Base-by-base conservation (phyloP, 2,113 vertebrate species). In the Tetraodon nigroviridis region DNA sequence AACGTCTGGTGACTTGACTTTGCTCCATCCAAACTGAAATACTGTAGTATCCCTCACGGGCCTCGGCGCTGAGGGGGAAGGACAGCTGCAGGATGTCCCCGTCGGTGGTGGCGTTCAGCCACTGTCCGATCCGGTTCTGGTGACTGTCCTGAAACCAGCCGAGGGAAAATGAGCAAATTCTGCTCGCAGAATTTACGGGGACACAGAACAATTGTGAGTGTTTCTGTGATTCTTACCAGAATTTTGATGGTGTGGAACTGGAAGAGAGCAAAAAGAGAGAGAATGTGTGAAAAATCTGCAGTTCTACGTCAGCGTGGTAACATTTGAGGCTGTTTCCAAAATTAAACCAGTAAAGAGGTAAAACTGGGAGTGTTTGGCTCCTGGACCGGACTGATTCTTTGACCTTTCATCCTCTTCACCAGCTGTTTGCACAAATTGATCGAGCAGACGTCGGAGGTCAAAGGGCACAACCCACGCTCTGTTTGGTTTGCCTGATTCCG, bases 41-140 rank as follows among this genome's bases (percentile, higher is more conserved):
- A 0, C 1, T 15, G 59, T 90, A 91, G 0, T 0, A 0, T 53
- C 89, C 89, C 53, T 84, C 55, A 19, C 48, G 66, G 7, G 86
- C 85, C 45, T 91, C 88, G 29, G 88, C 63, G 64, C 84, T 89
- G 69, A 90, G 49, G 1, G 74, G 10, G 64, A 88, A 69, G 7
- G 80, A 88, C 42, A 75, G 80, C 69, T 89, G 86, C 68, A 89
- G 11, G 51, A 90, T 84, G 61, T 63, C 77, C 10, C 55, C 13
- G 3, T 52, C 7, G 3, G 84, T 78, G 10, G 76, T 80, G 54
- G 65, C 4, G 4, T 78, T 85, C 5, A 78, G 48, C 89, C 89
- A 90, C 70, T 90, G 88, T 60, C 76, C 84, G 51, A 90, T 87
- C 41, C 78, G 75, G 76, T 86, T 89, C 0, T 1, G 0, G 1